A percentile compares a stretch with the other conserved stretches of the same genome.
phyloP scores from a whole-genome alignment of 2,113 vertebrate genomes.

The Pituophis catenifer region DNA sequence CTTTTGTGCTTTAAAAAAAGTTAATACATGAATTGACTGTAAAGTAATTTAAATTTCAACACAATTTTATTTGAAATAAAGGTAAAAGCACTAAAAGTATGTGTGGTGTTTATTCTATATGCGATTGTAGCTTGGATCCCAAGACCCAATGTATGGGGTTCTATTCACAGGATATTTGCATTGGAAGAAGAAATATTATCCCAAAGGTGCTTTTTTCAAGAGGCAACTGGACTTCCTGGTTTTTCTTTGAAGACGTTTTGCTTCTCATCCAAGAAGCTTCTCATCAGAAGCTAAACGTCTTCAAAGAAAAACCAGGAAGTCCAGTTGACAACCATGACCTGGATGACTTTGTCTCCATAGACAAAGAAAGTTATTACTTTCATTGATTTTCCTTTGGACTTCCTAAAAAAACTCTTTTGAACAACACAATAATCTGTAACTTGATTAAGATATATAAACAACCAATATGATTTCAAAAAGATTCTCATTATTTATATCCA shows the following conservation, averaged over 20 bases:
- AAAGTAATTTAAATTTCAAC: not conserved
- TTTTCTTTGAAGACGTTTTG: no score
- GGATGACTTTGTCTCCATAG: no score
- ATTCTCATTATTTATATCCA: not conserved
- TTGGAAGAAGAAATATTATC: no score
- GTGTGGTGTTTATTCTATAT: not conserved
- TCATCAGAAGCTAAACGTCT: no score
- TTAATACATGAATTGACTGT: not conserved
- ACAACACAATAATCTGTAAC: not conserved
- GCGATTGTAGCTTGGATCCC: rapidly evolving
- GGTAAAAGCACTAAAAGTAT: not conserved
- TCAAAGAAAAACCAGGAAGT: no score
- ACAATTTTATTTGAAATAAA: constrained; percentile 8
- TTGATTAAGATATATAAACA: not conserved
- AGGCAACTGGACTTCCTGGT: no score
- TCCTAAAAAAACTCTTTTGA: not conserved
- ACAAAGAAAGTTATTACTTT: not conserved
- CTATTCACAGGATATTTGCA: not conserved
- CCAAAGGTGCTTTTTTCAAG: no score
- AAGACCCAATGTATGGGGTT: not conserved
- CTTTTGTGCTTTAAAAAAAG: not conserved
- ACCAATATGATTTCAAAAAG: not conserved
- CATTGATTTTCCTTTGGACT: not conserved
- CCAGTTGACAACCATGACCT: no score
- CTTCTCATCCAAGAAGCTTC: no score